Evolutionary conservation across 1,140 invertebrate species (phyloP).

Genomic region (Drosophila tsacasi): DNA sequence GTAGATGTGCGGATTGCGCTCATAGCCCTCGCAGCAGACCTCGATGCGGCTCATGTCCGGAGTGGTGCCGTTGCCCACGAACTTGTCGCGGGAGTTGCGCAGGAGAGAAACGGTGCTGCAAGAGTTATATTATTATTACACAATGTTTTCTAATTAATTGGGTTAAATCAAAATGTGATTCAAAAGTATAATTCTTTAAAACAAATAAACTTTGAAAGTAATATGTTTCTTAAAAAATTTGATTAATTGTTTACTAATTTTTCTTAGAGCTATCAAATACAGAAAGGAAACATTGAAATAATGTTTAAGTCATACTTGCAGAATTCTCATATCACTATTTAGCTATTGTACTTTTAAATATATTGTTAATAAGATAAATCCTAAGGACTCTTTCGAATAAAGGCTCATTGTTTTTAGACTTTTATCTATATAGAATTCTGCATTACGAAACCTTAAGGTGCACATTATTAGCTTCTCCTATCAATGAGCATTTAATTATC

Average conservation of each 20-base stretch:
- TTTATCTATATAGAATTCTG: neutral
- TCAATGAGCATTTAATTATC: slow-evolving; percentile 69
- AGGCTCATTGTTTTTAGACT: neutral
- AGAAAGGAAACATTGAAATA: neutral
- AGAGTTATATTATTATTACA: too few species aligned
- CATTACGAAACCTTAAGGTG: neutral
- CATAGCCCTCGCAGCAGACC: slow-evolving; percentile 88
- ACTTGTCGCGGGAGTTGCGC: slow-evolving; percentile 83
- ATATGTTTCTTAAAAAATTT: neutral
- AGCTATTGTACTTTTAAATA: neutral
- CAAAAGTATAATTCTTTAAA: neutral
- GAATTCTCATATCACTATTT: too few species aligned
- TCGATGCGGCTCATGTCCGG: slow-evolving; percentile 87
- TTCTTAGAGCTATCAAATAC: too few species aligned
- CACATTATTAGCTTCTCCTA: slow-evolving; percentile 24
- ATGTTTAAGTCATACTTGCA: neutral
- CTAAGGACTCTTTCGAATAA: neutral
- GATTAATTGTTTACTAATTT: neutral
- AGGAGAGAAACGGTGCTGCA: slow-evolving; percentile 83
- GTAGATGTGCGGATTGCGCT: slow-evolving; percentile 87
- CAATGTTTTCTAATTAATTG: too few species aligned
- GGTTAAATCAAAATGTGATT: too few species aligned
- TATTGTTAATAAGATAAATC: neutral
- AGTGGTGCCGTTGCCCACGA: slow-evolving; percentile 87
- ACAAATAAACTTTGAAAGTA: neutral